Base-by-base conservation (phyloP, 2,113 vertebrate genomes). In the Petromus typicus region DNA sequence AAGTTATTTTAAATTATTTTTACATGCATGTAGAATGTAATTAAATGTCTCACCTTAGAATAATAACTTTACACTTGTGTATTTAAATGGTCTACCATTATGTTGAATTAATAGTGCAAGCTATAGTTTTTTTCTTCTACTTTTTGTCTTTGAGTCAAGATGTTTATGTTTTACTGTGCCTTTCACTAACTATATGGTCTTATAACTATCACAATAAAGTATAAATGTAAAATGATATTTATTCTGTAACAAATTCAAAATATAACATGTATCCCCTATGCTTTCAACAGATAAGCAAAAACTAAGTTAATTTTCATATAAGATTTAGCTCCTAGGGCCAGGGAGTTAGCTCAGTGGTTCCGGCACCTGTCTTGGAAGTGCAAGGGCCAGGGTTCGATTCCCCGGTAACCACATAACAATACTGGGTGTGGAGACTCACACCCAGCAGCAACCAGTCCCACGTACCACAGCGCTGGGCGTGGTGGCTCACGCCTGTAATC, bases 201-300 rank as follows among this genome's bases (percentile, higher is more conserved):
- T 78, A 75, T 61, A 89, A 27, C 2, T 89, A 51, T 82, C n/a
- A 73, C 61, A 83, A 43, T 83, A 63, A 89, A 79, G 6, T 90
- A 4, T 69, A 94, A 88, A 75, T n/a, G n/a, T n/a, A 54, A 87
- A 86, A 14, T 71, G 12, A 30, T 69, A 0, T 76, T 92, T 63
- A 22, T 89, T 93, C 34, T 87, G 76, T 88, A 61, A 88, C 76
- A 32, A 56, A 89, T 90, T 95, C 92, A 84, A 91, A 92, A 93
- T 78, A 64, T 48, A 81, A 57, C 20, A 43, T 10, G 66, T 69
- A 27, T 45, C 37, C 17, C 11, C 3, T 79, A 20, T 86, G 17
- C 7, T 67, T 9, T 92, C 51, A 92, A 48, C 23, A 93, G 45
- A 48, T 40, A 45, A 56, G 18, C 1, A 61, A 95, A 86, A 93